Evolutionary conservation across 2,797 vertebrate genomes (phyloP).

Genomic region (Allobates femoralis): DNA sequence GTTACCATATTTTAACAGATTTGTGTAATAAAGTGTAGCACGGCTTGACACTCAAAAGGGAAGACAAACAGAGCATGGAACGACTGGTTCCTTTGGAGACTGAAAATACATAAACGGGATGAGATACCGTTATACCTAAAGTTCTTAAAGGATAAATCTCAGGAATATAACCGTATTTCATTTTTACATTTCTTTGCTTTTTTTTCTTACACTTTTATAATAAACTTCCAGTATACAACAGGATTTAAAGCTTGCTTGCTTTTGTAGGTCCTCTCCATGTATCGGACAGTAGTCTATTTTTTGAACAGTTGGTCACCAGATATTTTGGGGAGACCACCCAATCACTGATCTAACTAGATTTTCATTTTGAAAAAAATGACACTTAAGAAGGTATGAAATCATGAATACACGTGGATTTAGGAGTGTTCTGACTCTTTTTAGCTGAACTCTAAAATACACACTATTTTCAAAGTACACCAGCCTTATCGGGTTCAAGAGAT

Average conservation of each 20-base stretch:
- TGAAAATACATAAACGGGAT: neutral
- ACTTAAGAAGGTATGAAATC: no score
- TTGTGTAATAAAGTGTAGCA: conserved; percentile 57
- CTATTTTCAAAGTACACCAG: no score
- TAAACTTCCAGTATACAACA: neutral
- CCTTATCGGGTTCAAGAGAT: no score
- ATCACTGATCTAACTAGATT: neutral
- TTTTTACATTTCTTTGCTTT: neutral
- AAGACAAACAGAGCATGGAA: conserved; percentile 36
- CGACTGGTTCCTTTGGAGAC: neutral
- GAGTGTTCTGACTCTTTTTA: no score
- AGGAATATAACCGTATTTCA: neutral
- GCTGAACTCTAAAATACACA: no score
- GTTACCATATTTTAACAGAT: conserved; percentile 56
- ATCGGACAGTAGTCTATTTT: neutral
- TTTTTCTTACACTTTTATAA: neutral
- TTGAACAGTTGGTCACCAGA: no score
- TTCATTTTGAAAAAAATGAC: no score
- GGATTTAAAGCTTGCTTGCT: neutral
- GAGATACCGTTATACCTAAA: neutral
- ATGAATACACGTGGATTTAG: no score
- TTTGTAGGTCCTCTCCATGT: neutral
- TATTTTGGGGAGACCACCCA: neutral
- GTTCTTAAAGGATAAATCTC: neutral
- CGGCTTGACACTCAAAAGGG: conserved; percentile 3